These are phyloP conservation scores for Drosophila ercepeae DNA, from an alignment of 1,140 invertebrate species.

Conservation along the genomic window DNA sequence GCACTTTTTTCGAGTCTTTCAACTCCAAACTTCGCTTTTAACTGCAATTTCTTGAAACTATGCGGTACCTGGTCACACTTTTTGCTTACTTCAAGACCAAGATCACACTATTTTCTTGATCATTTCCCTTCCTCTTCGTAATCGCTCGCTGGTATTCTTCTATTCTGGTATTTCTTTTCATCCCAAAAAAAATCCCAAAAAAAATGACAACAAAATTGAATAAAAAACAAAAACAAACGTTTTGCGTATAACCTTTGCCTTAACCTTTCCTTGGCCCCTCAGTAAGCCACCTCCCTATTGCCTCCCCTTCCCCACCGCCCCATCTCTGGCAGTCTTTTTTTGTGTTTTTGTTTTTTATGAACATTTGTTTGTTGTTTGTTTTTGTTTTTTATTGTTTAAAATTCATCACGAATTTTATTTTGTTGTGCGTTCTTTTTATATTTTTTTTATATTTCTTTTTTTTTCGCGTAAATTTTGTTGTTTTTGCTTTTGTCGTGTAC, in stretches of 20 bases:
- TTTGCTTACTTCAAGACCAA: background rate
- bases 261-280: conserved; percentile 32
- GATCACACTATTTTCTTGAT: background rate
- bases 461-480: conserved; percentile 30
- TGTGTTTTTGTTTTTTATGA: conserved; percentile 66
- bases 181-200: background rate
- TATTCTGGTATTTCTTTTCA: background rate
- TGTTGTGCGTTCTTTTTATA: conserved; percentile 51
- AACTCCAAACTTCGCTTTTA: no score
- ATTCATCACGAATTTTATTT: conserved; percentile 80
- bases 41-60: background rate
- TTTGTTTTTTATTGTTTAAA: conserved; percentile 79
- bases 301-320: background rate
- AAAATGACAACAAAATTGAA: background rate
- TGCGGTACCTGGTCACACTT: background rate
- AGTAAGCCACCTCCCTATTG: background rate
- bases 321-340: conserved; percentile 7
- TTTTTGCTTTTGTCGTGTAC: conserved; percentile 26
- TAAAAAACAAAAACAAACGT: background rate
- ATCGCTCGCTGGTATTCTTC: no score
- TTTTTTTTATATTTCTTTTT: conserved; percentile 12
- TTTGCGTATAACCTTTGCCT: conserved; percentile 45
- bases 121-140: no score
- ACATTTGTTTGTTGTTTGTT: conserved; percentile 62
- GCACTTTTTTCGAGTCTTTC: no score